Percentiles rank a stretch among this genome's conserved stretches.
These are phyloP conservation scores for Rhingia rostrata DNA, from an alignment of 2,888 invertebrate species.

Conservation along the genomic window DNA sequence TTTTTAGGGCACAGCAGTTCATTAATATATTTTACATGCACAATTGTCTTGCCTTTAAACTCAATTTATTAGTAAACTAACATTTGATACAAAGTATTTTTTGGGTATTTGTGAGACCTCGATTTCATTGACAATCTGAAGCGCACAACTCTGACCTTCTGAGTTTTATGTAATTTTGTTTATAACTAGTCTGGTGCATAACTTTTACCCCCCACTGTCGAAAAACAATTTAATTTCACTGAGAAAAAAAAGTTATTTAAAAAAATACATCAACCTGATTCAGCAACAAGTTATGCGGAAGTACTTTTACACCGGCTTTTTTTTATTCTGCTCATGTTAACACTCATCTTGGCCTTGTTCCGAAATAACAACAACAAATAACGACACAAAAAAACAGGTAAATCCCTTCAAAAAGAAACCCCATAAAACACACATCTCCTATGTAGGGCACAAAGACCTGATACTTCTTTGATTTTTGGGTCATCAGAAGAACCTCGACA, in stretches of 20 bases:
- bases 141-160: too few species aligned
- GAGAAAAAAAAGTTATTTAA: conserved; percentile 9
- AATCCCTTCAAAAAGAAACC: not conserved
- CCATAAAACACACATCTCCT: conserved; percentile 51
- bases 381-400: conserved; percentile 15
- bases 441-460: conserved; percentile 50
- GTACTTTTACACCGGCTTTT: conserved; percentile 33
- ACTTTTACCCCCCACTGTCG: not conserved
- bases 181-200: not conserved
- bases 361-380: conserved; percentile 5
- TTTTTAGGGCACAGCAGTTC: too few species aligned
- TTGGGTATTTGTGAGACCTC: too few species aligned
- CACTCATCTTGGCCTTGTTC: conserved; percentile 44
- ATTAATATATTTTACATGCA: too few species aligned
- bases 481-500: conserved; percentile 17
- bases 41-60: too few species aligned
- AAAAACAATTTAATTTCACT: conserved; percentile 4
- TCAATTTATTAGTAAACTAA: too few species aligned
- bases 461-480: conserved; percentile 57
- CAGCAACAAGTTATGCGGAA: conserved; percentile 64
- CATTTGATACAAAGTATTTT: too few species aligned
- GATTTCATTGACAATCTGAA: too few species aligned
- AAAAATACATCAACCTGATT: conserved; percentile 53
- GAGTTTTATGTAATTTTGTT: not conserved
- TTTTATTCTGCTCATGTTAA: not conserved